Evolutionary conservation across 2,888 invertebrate species (phyloP), one percentile per base, ranked within the genome.

Genomic region (Drosophila monieri): DNA sequence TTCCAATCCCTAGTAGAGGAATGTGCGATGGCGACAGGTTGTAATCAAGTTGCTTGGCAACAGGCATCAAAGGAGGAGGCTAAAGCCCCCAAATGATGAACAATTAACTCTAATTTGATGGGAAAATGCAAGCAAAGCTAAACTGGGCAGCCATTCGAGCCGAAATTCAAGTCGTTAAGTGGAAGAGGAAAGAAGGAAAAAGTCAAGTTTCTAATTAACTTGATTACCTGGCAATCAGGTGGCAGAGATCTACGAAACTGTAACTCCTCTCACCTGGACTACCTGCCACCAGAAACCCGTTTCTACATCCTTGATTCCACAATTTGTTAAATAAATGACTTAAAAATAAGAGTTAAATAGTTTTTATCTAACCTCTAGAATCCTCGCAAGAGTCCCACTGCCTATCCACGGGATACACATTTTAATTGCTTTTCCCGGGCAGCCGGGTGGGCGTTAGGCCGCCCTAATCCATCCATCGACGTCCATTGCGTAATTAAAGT

Each of bases 91-190:
- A 85, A 84, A 84, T 87, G 79, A 85, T 73, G 74, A 76, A 77
- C 74, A 87, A 84, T 84, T 84, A 84, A 87, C 77, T 87, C 69
- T 81, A 84, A 84, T 84, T 87, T 81, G 59, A 72, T 67, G 68
- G 67, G 77, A 87, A 84, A 87, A 81, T 81, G 85, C 83, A 87
- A 77, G 80, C 77, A 77, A 84, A 84, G 73, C 21, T 2, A 21
- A 21, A 21, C 4, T n/a, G n/a, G n/a, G n/a, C n/a, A n/a, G n/a
- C n/a, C n/a, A n/a, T n/a, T n/a, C n/a, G n/a, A n/a, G n/a, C 18
- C 1, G 18, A 18, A 18, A 18, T 18, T 18, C 18, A 18, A 18
- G 18, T 18, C 18, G 2, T 18, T 18, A 18, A 18, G 18, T 1
- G 18, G 18, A 18, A n/a, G n/a, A n/a, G n/a, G 4, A 5, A 23